These are phyloP conservation scores for Oscheius onirici DNA, from an alignment of 2,888 invertebrate species.

Conservation along the genomic window DNA sequence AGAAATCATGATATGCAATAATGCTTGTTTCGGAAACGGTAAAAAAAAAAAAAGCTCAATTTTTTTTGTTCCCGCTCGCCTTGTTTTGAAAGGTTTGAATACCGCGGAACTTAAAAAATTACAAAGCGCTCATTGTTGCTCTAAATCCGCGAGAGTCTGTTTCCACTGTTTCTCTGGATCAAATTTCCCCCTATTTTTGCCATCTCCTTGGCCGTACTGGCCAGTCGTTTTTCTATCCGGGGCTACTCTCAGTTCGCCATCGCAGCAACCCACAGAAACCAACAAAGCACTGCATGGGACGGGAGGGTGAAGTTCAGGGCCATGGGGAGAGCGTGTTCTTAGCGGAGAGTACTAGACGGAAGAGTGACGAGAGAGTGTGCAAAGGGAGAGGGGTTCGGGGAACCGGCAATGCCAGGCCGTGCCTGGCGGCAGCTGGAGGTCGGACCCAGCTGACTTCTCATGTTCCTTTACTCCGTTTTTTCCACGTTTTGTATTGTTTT, in stretches of 20 bases:
- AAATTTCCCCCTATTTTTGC: not conserved
- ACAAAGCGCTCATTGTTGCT: too few species aligned
- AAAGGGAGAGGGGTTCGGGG: not conserved
- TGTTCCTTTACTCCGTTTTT: slow-evolving; percentile 3
- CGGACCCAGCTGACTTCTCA: slow-evolving; percentile 30
- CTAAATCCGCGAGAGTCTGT: too few species aligned
- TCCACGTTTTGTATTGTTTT: slow-evolving; percentile 4
- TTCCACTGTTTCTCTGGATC: not conserved
- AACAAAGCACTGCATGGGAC: slow-evolving; percentile 29
- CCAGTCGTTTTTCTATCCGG: too few species aligned
- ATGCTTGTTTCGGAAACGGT: not conserved
- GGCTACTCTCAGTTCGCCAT: too few species aligned
- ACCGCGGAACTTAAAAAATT: too few species aligned
- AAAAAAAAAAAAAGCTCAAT: too few species aligned
- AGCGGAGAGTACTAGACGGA: not conserved
- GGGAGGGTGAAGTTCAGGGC: slow-evolving; percentile 21
- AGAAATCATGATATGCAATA: not conserved
- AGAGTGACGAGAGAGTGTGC: not conserved
- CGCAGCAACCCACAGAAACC: not conserved
- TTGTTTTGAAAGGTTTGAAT: too few species aligned
- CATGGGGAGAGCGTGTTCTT: not conserved
- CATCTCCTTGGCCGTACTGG: too few species aligned
- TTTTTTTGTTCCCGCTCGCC: too few species aligned
- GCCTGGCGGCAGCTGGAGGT: slow-evolving; percentile 31
- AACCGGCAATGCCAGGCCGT: slow-evolving; percentile 29